Percentiles rank a stretch among this genome's conserved stretches.
Conservation (phyloP, 2,888 invertebrate species). For the Dasypogon diadema region DNA sequence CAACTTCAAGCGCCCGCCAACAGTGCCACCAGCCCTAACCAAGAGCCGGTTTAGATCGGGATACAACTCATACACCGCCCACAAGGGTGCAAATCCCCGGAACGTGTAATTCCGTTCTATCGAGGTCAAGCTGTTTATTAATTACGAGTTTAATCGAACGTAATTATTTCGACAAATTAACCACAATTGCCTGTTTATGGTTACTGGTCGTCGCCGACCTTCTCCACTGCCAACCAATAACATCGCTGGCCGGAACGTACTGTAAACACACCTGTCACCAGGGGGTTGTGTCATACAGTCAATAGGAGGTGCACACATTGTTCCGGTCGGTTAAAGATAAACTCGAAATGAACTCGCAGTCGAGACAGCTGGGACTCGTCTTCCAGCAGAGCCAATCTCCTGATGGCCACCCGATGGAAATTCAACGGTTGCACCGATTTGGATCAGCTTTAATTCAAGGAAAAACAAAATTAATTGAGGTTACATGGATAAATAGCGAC, state of each 20-base stretch:
- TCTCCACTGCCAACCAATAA: not conserved
- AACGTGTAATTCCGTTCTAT: conserved; percentile 23
- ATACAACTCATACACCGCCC: too few species aligned
- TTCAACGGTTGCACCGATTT: too few species aligned
- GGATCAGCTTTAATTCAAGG: too few species aligned
- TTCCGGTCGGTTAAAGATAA: conserved; percentile 3
- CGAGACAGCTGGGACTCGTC: too few species aligned
- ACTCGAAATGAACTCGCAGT: too few species aligned
- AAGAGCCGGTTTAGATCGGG: too few species aligned
- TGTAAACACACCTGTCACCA: conserved; percentile 30
- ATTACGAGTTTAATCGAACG: conserved; percentile 49
- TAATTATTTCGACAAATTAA: conserved; percentile 48
- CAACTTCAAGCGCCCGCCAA: too few species aligned
- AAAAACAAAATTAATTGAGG: too few species aligned
- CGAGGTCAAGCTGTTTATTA: conserved; percentile 46
- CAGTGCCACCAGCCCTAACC: too few species aligned
- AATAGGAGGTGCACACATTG: conserved; percentile 6
- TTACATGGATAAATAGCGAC: too few species aligned
- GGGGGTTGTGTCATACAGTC: conserved; percentile 14
- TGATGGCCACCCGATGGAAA: too few species aligned
- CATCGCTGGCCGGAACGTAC: conserved; percentile 15
- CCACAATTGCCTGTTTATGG: conserved; percentile 43
- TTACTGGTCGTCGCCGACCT: conserved; percentile 11
- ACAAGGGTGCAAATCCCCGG: conserved; percentile 30
- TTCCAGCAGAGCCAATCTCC: too few species aligned